These are phyloP conservation scores for Osmerus mordax DNA, from an alignment of 2,113 vertebrate genomes.

Conservation along the genomic window DNA sequence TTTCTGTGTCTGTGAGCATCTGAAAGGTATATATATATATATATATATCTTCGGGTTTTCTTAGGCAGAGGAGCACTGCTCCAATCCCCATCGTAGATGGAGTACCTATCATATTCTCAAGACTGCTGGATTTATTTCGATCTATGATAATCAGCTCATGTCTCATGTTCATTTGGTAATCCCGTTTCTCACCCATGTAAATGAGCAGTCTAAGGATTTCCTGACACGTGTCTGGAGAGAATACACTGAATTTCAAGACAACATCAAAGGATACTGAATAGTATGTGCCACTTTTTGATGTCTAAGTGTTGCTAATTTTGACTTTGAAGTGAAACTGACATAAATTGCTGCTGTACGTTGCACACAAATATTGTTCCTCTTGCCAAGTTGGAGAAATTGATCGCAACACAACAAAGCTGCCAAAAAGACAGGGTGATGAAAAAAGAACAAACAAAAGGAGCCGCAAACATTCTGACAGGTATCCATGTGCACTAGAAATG, in stretches of 20 bases:
- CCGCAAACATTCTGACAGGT: constrained; percentile 8
- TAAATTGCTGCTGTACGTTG: background rate
- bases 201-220: background rate
- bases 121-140: background rate
- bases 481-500: background rate
- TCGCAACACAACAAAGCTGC: background rate
- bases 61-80: too few relatives aligned
- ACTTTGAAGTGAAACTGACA: background rate
- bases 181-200: background rate
- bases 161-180: constrained; percentile 4
- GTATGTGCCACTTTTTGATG: background rate
- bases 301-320: background rate
- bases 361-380: constrained; percentile 11
- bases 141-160: constrained; percentile 7
- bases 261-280: background rate
- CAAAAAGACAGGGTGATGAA: background rate
- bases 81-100: too few relatives aligned
- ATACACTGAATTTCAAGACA: background rate
- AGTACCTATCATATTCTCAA: background rate
- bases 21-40: too few relatives aligned
- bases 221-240: background rate
- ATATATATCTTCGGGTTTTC: too few relatives aligned
- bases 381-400: background rate
- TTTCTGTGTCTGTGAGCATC: background rate
- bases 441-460: background rate